Evolutionary conservation across 2,113 vertebrate species (phyloP).

Genomic region (Catharus fuscescens): DNA sequence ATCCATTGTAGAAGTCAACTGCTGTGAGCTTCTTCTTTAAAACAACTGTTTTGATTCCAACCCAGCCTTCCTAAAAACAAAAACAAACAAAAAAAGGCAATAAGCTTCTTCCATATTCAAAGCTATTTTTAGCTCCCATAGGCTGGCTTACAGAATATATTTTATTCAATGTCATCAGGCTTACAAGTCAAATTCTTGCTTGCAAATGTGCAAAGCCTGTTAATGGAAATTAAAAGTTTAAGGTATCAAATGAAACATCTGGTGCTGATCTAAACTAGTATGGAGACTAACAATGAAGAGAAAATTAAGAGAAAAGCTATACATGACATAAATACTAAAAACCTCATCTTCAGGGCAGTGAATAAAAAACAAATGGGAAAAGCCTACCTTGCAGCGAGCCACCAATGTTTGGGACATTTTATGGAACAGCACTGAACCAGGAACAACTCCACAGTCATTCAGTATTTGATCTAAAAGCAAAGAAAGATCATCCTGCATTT

Average conservation of each 20-base stretch:
- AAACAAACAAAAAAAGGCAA: neutral
- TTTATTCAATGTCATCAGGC: neutral
- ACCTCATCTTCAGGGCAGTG: neutral
- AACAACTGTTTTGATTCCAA: constrained; percentile 82
- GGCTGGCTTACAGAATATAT: neutral
- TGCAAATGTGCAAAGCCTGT: neutral
- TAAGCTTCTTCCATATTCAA: neutral
- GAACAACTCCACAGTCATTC: constrained; percentile 41
- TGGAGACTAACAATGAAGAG: neutral
- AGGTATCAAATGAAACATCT: neutral
- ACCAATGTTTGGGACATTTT: constrained; percentile 78
- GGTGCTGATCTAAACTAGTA: neutral
- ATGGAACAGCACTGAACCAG: constrained; percentile 84
- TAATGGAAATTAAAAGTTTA: neutral
- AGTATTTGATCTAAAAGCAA: constrained; percentile 61
- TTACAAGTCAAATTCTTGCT: neutral
- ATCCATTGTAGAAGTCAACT: constrained; percentile 94
- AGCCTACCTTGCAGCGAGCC: constrained; percentile 88
- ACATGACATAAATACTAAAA: neutral
- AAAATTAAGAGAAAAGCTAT: neutral
- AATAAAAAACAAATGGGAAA: neutral
- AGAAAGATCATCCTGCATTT: neutral
- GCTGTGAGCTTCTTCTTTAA: constrained; percentile 89
- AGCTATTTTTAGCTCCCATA: neutral
- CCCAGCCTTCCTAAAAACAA: constrained; percentile 85